Base-by-base conservation (phyloP, 2,888 invertebrate species). In the Amblyjoppa fuscipennis region DNA sequence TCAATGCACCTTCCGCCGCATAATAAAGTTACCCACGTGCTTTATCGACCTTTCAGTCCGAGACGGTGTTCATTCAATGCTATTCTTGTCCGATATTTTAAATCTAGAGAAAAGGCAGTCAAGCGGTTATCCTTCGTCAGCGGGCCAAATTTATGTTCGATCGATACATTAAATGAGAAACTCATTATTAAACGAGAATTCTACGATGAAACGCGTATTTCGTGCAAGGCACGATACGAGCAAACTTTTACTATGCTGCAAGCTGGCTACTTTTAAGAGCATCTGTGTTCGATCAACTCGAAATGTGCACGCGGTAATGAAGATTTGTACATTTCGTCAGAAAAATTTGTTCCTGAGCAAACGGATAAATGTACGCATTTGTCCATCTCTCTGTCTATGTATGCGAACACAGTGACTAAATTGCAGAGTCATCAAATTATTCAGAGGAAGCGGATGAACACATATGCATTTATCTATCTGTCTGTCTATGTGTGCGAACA, bases 81-180 rank as follows among this genome's bases (percentile, higher is more conserved):
- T 25, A 28, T 59, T 59, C 59, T 25, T 6, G 20, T 59, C 59
- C 28, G 59, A 59, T 59, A 59, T 59, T 25, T 59, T 28, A 59
- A 59, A 25, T 28, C 28, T 59, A 20, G 59, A 9, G 38, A 9
- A 59, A 59, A 59, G 28, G 28, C 28, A 20, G 28, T 59, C 28
- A 9, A 25, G 13, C 11, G 25, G 25, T 20, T 20, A 56, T 25
- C 28, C 28, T 11, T 59, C 59, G 59, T 11, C 25, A 11, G 13
- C 20, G 20, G 13, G 11, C 28, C 13, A 59, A 13, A 25, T 59
- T 25, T 56, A 9, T 25, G 25, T 56, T 56, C 20, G 56, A 56
- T 56, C 56, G 56, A 56, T 56, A 56, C 56, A 7, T 25, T 6
- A 56, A 56, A 20, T 20, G 25, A 9, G 25, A 20, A 20, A 25